Base-by-base conservation (phyloP, 1,140 invertebrate genomes). In the Drosophila nigromelanica region DNA sequence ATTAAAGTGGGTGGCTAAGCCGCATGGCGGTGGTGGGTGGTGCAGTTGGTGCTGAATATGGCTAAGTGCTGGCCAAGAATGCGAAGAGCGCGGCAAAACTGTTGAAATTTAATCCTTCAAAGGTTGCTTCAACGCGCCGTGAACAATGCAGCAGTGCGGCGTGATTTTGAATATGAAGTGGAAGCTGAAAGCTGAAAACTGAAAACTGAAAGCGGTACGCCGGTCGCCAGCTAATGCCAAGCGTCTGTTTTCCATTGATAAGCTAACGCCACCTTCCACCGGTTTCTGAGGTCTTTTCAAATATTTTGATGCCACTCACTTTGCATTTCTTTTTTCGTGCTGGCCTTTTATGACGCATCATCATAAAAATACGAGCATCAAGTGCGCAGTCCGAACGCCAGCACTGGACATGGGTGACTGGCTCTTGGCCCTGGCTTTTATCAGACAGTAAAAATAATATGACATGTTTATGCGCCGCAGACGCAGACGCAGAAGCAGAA, bases 101-200 rank as follows among this genome's bases (percentile, higher is more conserved):
- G 83, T 89, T 89, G 83, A 87, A 87, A 87, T 83, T 83, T 87
- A 87, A 87, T 87, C 83, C 83, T 79, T 89, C 83, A 89, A 87
- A 83, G 83, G 83, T 87, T 89, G 83, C 83, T 89, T 89, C 83
- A 87, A 87, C 83, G 82, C 82, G 80, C 59, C 66, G 14, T 63
- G 70, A 55, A 75, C 79, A 82, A 83, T 78, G 75, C 56, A 64
- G 40, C 39, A 18, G 18, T 18, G 42, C 30, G 71, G 45, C 39
- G 67, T 71, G 45, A 75, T 82, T 82, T 75, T 67, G 30, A 68
- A 80, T 80, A 80, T 73, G 69, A 68, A 83, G 67, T 76, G 72
- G 27, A 71, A 24, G 56, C 54, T 62, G 63, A 15, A 40, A 27
- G n/a, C 8, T 14, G 24, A 42, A 55, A 27, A 21, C 12, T 30